Percentiles rank a stretch among this genome's conserved stretches.
These are phyloP conservation scores for Diuraphis noxia DNA, from an alignment of 1,140 invertebrate species.

Conservation along the genomic window DNA sequence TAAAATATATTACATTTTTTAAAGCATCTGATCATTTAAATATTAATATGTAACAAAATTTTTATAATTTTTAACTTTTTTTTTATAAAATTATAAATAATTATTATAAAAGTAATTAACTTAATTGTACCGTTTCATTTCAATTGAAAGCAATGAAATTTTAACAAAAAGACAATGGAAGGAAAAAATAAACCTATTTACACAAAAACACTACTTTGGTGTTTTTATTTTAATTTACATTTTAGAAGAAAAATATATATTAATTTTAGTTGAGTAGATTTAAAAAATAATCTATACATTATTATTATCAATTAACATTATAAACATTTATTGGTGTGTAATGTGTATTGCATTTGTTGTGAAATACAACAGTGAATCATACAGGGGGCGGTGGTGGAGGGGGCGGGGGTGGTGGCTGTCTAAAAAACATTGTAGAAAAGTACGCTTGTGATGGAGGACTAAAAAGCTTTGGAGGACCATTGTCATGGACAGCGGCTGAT, in stretches of 20 bases:
- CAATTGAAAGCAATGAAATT: conserved; percentile 48
- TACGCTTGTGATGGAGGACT: conserved; percentile 42
- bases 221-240: conserved; percentile 11
- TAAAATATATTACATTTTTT: conserved; percentile 48
- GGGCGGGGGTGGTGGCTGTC: conserved; percentile 39
- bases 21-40: conserved; percentile 46
- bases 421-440: conserved; percentile 42
- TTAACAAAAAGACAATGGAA: conserved; percentile 51
- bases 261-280: conserved; percentile 34
- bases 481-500: conserved; percentile 18
- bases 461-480: conserved; percentile 42
- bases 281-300: conserved; percentile 38
- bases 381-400: conserved; percentile 37
- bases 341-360: neutral
- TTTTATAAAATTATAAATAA: conserved; percentile 53
- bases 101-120: conserved; percentile 51
- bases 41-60: conserved; percentile 46
- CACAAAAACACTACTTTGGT: conserved; percentile 33
- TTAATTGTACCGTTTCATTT: conserved; percentile 49
- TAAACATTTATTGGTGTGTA: conserved; percentile 25
- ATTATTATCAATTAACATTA: conserved; percentile 1
- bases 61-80: conserved; percentile 42
- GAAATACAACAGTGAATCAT: conserved; percentile 12
- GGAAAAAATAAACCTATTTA: conserved; percentile 51
- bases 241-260: conserved; percentile 11